These are phyloP conservation scores for Argyrosomus regius DNA, from an alignment of 2,797 vertebrate species.

Conservation along the genomic window DNA sequence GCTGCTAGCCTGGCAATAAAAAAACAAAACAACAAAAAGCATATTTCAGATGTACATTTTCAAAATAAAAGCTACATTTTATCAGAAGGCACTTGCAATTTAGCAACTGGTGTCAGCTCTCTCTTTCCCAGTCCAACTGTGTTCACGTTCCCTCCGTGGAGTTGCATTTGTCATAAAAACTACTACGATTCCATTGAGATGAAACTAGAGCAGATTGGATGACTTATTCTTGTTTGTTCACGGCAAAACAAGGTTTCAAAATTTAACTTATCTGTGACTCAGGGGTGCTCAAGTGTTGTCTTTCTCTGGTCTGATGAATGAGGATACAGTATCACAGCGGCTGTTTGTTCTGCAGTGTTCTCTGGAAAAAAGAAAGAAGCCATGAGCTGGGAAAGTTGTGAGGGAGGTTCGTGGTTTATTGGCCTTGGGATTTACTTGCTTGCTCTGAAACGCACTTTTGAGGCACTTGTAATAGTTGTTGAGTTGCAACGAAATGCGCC, in stretches of 20 bases:
- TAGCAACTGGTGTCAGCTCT: constrained; percentile 35
- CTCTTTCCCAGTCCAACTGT: constrained; percentile 44
- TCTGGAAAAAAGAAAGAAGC: constrained; percentile 34
- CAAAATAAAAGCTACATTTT: background rate
- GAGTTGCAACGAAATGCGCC: constrained; percentile 33
- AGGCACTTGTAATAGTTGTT: background rate
- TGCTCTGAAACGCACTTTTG: constrained; percentile 28
- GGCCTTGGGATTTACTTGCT: constrained; percentile 47
- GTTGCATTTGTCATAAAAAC: constrained; percentile 66
- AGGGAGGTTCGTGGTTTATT: constrained; percentile 45
- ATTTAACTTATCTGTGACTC: constrained; percentile 69
- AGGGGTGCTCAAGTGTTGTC: constrained; percentile 61
- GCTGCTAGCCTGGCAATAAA: background rate
- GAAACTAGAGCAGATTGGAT: constrained; percentile 61
- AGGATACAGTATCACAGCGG: constrained; percentile 34
- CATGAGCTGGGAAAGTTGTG: constrained; percentile 47
- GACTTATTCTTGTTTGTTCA: constrained; percentile 73
- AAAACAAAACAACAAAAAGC: background rate
- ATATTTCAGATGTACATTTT: constrained; percentile 5
- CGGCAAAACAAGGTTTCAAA: constrained; percentile 61
- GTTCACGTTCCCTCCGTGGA: constrained; percentile 28
- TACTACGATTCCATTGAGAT: constrained; percentile 54
- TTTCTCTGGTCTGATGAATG: constrained; percentile 65
- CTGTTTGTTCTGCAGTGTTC: constrained; percentile 53
- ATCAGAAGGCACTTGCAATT: constrained; percentile 27